Base-by-base conservation (phyloP, 2,888 invertebrate genomes). In the Sericinus montela region DNA sequence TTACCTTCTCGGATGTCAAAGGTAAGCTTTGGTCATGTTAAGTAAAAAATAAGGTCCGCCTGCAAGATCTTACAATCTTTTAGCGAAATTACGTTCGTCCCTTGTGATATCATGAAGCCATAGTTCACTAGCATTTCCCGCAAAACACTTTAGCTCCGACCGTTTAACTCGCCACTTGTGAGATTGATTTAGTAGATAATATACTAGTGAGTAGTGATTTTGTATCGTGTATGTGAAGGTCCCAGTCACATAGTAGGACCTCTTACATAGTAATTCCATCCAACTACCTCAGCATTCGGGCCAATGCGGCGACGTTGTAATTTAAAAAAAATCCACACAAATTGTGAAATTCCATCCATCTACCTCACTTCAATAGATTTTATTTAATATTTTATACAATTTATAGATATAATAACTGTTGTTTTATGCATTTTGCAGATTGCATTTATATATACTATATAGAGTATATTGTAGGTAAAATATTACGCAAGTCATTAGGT, bases 321-420 rank as follows among this genome's bases (percentile, higher is more conserved):
- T 19, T 19, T 25, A 28, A 38, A 73, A 72, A 69, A 80, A 81
- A 86, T 87, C 87, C 87, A 88, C 85, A 85, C 85, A 87, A 87
- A 87, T 77, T 86, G 85, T 88, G 88, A 90, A 86, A 92, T 92
- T 92, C 92, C 92, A 92, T 92, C 92, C 92, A 91, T 90, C 92
- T 92, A 92, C 92, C 92, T 92, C 92, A 92, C 90, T 90, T 90
- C 88, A 88, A 88, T 89, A 88, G 88, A 89, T 88, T 87, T 89
- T 89, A 89, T 87, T 88, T 88, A 86, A 87, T 88, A 87, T 88
- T 88, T 88, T 88, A 88, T 88, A 88, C 87, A 85, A 87, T 87
- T 87, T 88, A 87, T 88, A 88, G 87, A 82, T 86, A 80, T 86
- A 82, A 77, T 80, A 84, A 84, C 81, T 85, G 86, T 87, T 88